Evolutionary conservation across 37 sponge, comb jelly and placozoan genomes (phyloP).

Genomic region (Lycopodina hypogea): DNA sequence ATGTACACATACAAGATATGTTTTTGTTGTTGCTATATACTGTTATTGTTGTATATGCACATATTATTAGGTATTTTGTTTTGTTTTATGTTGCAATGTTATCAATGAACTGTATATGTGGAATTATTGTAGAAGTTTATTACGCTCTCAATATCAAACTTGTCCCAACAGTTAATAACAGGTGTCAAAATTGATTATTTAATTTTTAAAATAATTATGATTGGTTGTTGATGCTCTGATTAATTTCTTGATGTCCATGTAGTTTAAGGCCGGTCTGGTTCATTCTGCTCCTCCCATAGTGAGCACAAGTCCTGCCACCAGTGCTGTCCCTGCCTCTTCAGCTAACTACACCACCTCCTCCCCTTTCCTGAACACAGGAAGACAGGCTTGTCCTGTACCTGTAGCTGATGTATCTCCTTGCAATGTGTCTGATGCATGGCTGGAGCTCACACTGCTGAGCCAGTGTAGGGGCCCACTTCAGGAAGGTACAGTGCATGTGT

Average conservation of each 20-base stretch:
- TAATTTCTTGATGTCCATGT: not conserved
- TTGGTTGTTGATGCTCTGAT: no score
- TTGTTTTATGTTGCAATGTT: no score
- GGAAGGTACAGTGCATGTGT: constrained; percentile 34
- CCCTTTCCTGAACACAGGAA: not conserved
- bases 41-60: no score
- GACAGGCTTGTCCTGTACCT: not conserved
- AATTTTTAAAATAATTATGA: no score
- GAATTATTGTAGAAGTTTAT: no score
- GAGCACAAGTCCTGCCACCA: not conserved
- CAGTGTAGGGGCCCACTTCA: constrained; percentile 66
- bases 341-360: no score
- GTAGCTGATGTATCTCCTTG: not conserved
- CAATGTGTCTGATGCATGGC: constrained; percentile 47
- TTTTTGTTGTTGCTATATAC: no score
- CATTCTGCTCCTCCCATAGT: not conserved
- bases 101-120: no score
- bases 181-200: no score
- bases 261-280: constrained; percentile 55
- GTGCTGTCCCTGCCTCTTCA: not conserved
- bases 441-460: constrained; percentile 61
- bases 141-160: no score
- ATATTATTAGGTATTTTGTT: not conserved
- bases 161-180: no score
- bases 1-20: no score